Conservation (phyloP, 1,140 invertebrate genomes). For the Catajapyx aquilonaris region DNA sequence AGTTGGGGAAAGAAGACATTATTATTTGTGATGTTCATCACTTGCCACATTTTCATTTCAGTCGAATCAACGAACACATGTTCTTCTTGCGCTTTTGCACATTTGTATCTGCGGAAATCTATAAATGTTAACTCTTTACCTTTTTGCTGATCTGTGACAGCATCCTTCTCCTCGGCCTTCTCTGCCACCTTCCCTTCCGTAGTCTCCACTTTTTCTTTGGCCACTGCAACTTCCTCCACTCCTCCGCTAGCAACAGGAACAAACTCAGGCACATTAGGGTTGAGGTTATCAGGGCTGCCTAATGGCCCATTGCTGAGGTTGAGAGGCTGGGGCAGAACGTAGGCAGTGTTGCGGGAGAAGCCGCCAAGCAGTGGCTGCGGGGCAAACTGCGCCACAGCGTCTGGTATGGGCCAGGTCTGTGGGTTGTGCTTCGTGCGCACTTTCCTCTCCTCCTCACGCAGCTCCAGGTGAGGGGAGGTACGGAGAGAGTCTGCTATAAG, state of each 20-base stretch:
- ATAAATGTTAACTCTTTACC: no score
- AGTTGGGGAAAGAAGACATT: slow-evolving; percentile 6
- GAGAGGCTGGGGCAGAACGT: no score
- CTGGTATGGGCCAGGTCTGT: slow-evolving; percentile 62
- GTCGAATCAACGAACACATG: no score
- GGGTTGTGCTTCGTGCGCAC: slow-evolving; percentile 59
- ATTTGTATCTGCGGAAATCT: background rate
- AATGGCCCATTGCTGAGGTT: background rate
- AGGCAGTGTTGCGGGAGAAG: background rate
- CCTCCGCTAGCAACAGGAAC: slow-evolving; percentile 27
- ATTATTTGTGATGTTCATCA: slow-evolving; percentile 1
- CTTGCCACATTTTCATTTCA: slow-evolving; percentile 7
- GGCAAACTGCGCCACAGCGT: slow-evolving; percentile 19
- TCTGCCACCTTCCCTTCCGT: background rate
- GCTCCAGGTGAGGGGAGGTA: slow-evolving; percentile 59
- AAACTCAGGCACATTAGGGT: slow-evolving; percentile 71
- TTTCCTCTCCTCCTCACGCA: no score
- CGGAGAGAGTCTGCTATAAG: slow-evolving; percentile 62
- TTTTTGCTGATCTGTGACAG: no score
- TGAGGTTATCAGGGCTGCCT: slow-evolving; percentile 37
- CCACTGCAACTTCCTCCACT: background rate
- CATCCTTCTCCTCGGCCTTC: slow-evolving; percentile 4
- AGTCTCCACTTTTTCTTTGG: slow-evolving; percentile 3
- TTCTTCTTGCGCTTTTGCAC: no score
- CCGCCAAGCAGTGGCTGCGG: slow-evolving; percentile 9